Percentiles rank a stretch among this genome's conserved stretches.
These are phyloP conservation scores for Falco peregrinus DNA, from an alignment of 2,797 vertebrate genomes.

Conservation along the genomic window DNA sequence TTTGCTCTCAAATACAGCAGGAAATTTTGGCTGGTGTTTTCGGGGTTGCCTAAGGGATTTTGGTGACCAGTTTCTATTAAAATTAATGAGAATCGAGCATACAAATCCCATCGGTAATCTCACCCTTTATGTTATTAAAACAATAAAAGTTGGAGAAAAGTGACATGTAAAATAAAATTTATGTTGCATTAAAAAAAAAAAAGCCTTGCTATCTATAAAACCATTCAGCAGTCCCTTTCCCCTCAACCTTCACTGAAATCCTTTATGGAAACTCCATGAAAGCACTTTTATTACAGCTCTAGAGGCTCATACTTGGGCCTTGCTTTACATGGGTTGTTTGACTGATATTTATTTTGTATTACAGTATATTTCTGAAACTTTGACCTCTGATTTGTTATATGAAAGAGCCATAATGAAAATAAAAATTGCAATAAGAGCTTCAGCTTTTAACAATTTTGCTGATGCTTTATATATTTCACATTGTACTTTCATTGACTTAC, in stretches of 20 bases:
- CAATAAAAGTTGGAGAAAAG: conserved; percentile 20
- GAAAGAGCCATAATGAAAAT: background rate
- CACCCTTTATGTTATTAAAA: conserved; percentile 16
- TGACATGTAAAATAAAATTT: conserved; percentile 41
- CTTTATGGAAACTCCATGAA: background rate
- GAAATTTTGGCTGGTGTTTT: conserved; percentile 14
- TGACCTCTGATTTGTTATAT: background rate
- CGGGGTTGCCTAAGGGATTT: conserved; percentile 2
- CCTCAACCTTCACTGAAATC: background rate
- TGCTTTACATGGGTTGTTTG: background rate
- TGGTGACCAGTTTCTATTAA: conserved; percentile 33
- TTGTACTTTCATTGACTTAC: background rate
- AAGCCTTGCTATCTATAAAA: conserved; percentile 24
- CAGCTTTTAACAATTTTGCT: background rate
- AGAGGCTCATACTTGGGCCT: background rate
- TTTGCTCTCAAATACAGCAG: background rate
- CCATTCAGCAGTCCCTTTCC: background rate
- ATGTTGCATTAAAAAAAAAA: background rate
- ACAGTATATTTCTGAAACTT: background rate
- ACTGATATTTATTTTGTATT: conserved; percentile 1
- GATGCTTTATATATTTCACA: background rate
- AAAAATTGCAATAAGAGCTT: background rate
- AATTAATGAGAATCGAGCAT: conserved; percentile 50
- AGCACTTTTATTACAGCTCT: background rate
- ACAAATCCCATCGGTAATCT: conserved; percentile 36